phyloP scores from a whole-genome alignment of 2,888 invertebrate species.

The Dasypogon diadema region DNA sequence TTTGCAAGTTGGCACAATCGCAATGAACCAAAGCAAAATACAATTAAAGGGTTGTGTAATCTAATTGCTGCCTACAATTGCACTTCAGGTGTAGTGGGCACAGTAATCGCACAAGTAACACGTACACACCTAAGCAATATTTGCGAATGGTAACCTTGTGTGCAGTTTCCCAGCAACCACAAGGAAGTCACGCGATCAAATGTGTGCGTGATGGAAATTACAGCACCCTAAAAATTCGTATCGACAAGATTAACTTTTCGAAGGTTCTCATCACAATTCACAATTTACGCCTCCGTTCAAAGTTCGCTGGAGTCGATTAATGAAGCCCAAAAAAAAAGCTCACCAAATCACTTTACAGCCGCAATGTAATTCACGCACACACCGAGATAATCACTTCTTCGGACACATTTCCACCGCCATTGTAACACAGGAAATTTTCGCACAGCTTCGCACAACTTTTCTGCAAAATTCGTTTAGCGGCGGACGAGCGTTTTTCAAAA shows the following conservation, averaged over 20 bases:
- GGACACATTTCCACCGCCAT: slow-evolving; percentile 53
- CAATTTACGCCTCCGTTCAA: slow-evolving; percentile 2
- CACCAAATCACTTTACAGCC: not conserved
- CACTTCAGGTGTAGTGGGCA: not conserved
- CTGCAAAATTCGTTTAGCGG: not conserved
- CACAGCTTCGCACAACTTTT: not conserved
- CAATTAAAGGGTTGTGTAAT: slow-evolving; percentile 37
- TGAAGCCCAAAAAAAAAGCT: not conserved
- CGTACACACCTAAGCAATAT: slow-evolving; percentile 18
- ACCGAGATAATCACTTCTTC: slow-evolving; percentile 13
- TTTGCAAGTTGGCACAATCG: slow-evolving; percentile 36
- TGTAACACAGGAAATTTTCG: slow-evolving; percentile 52
- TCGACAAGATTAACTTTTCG: not conserved
- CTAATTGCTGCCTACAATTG: slow-evolving; percentile 13
- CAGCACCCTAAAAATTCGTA: no score
- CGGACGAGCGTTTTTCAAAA: not conserved
- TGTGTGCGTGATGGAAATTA: no score
- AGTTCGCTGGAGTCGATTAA: not conserved
- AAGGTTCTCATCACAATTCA: not conserved
- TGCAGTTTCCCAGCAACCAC: no score
- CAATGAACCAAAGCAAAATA: slow-evolving; percentile 15
- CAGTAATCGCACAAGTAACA: slow-evolving; percentile 7
- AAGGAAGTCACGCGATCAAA: no score
- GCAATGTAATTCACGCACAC: slow-evolving; percentile 49
- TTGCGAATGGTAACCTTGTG: slow-evolving; percentile 9